Evolutionary conservation across 2,888 invertebrate species (phyloP).

Genomic region (Papilio gigon): DNA sequence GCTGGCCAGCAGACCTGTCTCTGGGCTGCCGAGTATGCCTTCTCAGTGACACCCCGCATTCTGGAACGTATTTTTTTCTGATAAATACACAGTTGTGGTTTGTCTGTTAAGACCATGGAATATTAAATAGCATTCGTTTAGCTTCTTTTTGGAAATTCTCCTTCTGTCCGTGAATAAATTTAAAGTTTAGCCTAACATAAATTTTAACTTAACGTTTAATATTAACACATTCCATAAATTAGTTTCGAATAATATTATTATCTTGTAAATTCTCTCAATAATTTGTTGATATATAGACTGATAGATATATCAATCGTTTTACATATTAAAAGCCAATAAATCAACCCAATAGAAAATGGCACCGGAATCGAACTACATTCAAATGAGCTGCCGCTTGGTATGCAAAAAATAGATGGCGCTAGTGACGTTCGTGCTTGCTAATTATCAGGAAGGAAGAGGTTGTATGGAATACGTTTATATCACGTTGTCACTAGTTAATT

Average conservation of each 20-base stretch:
- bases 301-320: not conserved
- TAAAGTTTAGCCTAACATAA: too few species aligned
- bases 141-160: too few species aligned
- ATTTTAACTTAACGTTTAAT: too few species aligned
- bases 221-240: not conserved
- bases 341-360: conserved; percentile 24
- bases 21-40: conserved; percentile 84
- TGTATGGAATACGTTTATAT: not conserved
- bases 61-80: conserved; percentile 67
- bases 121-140: too few species aligned
- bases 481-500: not conserved
- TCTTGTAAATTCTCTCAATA: not conserved
- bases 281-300: not conserved
- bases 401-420: conserved; percentile 25
- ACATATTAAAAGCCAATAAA: conserved; percentile 19
- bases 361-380: conserved; percentile 22
- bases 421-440: not conserved
- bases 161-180: too few species aligned
- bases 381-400: conserved; percentile 14
- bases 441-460: conserved; percentile 25
- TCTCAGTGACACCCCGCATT: conserved; percentile 86
- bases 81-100: too few species aligned
- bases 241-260: conserved; percentile 5
- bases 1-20: conserved; percentile 76
- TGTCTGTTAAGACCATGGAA: too few species aligned